Base-by-base conservation (phyloP, 1,140 invertebrate genomes). In the Dendrolimus kikuchii region DNA sequence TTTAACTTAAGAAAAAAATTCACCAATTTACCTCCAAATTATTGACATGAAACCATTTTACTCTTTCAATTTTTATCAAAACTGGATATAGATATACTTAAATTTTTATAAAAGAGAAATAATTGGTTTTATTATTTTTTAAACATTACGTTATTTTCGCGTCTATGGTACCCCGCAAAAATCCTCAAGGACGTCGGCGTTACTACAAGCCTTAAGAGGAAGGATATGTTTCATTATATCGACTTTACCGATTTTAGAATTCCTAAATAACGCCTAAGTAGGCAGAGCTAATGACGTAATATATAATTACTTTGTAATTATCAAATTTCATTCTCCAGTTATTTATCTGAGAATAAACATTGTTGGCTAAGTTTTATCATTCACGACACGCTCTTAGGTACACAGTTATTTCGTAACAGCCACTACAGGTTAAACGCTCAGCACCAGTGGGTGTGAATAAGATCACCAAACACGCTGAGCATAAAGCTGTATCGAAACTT, bases 271-370 rank as follows among this genome's bases (percentile, higher is more conserved):
- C 5, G 3, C 23, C 57, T 63, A 66, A 73, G 63, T 81, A 67
- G 71, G 77, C 65, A 71, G 63, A 69, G 74, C 68, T 68, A 75
- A 78, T 73, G 66, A 68, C 65, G 57, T 51, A 46, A 81, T 73
- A 81, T 81, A 80, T 80, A 77, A 76, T 76, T 74, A 74, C 57
- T 61, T 66, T 62, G 73, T 76, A 83, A 81, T 83, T 82, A 81
- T 75, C 69, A 81, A 85, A 81, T 81, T 82, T 82, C 60, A 76
- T 69, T 72, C 74, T 72, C 63, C 72, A 52, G 59, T 66, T 64
- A 64, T 63, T 77, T 82, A 82, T 86, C 82, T 66, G 38, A 71
- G 64, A 72, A 71, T 59, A 82, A 86, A 86, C 77, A 83, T 77
- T 79, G 70, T 72, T 68, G 68, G 56, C 62, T 58, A 59, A 60